These are phyloP conservation scores for Drosophila meridiana DNA, from an alignment of 2,888 invertebrate species.

Conservation along the genomic window DNA sequence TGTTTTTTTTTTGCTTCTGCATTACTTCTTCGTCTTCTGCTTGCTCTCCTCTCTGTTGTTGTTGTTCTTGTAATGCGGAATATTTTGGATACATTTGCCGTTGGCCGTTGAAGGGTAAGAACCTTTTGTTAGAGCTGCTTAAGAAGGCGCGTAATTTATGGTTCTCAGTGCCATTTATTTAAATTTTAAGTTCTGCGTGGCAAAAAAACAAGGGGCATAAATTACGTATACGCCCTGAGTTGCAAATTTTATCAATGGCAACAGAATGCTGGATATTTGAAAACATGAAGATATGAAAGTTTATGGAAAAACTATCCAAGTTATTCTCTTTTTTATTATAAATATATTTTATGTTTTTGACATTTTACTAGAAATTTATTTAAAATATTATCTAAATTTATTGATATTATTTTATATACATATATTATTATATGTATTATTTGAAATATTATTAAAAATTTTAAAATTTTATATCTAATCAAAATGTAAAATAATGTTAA, in stretches of 20 bases:
- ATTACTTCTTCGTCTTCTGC: neutral
- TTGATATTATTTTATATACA: too few species aligned
- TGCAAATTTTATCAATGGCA: neutral
- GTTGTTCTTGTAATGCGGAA: constrained; percentile 32
- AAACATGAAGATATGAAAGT: too few species aligned
- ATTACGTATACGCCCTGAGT: constrained; percentile 31
- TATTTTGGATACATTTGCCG: constrained; percentile 48
- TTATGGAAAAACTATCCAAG: too few species aligned
- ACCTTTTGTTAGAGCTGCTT: constrained; percentile 31
- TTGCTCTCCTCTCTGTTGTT: neutral
- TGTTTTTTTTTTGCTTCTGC: neutral
- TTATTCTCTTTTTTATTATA: too few species aligned
- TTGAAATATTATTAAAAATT: too few species aligned
- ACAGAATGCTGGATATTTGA: too few species aligned
- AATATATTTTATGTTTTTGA: too few species aligned
- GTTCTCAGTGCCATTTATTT: constrained; percentile 17
- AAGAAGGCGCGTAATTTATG: constrained; percentile 48
- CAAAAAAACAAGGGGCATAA: neutral
- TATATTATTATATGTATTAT: too few species aligned
- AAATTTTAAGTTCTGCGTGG: constrained; percentile 21
- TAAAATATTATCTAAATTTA: too few species aligned
- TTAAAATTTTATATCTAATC: too few species aligned
- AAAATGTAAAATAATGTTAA: too few species aligned
- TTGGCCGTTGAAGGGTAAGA: constrained; percentile 14
- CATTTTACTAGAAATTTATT: too few species aligned